phyloP scores from a whole-genome alignment of 2,113 vertebrate species.

The Heptranchias perlo region DNA sequence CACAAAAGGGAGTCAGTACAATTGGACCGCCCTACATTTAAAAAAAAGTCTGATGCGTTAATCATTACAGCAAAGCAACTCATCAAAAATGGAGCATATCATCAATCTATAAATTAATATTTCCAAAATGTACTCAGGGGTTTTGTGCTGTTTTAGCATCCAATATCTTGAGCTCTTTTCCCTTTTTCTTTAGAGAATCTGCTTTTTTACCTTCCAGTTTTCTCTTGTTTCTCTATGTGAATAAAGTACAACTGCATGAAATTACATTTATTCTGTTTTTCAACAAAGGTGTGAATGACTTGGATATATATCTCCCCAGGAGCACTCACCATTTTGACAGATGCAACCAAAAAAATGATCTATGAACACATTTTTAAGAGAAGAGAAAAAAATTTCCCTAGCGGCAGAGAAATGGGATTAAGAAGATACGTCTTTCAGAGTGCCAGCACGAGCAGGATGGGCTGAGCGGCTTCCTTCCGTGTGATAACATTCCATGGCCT shows the following conservation, averaged over 20 bases:
- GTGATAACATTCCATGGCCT: not conserved
- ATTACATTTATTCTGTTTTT: not conserved
- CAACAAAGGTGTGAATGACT: not conserved
- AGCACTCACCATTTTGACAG: not conserved
- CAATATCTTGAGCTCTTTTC: slow-evolving; percentile 10
- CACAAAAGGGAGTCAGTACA: not conserved
- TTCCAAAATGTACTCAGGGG: slow-evolving; percentile 4
- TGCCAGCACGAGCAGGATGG: not conserved
- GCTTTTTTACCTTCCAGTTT: not conserved
- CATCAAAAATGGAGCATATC: not conserved
- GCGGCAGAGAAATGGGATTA: not conserved
- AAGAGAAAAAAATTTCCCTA: not conserved
- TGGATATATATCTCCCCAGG: not conserved
- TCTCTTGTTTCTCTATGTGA: not conserved
- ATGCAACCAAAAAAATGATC: not conserved
- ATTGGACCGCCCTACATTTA: not conserved
- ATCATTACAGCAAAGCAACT: not conserved
- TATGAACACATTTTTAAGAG: not conserved
- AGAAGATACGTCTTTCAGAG: not conserved
- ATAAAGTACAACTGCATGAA: not conserved
- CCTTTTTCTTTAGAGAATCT: slow-evolving; percentile 24
- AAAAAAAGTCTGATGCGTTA: not conserved
- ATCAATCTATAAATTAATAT: slow-evolving; percentile 3
- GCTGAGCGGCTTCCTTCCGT: not conserved
- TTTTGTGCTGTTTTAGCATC: slow-evolving; percentile 2